Conservation (phyloP, 2,797 vertebrate genomes). For the Hipposideros larvatus region DNA sequence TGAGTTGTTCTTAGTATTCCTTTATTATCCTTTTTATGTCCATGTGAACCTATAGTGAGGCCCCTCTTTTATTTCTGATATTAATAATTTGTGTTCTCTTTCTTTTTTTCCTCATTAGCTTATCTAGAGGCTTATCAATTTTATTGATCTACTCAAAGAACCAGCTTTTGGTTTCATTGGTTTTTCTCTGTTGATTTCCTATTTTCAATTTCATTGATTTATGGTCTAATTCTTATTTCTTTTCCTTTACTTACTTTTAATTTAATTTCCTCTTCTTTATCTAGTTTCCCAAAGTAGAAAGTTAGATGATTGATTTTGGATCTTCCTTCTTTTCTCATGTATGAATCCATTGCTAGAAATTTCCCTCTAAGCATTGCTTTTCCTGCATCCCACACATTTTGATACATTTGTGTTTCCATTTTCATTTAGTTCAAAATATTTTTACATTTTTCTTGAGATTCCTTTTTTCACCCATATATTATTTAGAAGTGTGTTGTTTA, state of each 20-base stretch:
- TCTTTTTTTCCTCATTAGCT: neutral
- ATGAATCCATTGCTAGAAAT: neutral
- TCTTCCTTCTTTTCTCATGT: neutral
- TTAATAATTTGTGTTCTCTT: neutral
- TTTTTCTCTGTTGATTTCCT: neutral
- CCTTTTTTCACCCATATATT: neutral
- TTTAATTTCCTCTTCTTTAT: neutral
- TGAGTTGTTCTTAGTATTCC: neutral
- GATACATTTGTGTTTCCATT: neutral
- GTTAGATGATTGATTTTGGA: neutral
- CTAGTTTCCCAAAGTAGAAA: neutral
- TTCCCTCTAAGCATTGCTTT: neutral
- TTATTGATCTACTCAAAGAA: neutral
- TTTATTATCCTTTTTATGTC: neutral
- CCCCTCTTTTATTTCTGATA: neutral
- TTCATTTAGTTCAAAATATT: neutral
- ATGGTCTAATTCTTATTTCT: neutral
- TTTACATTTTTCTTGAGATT: neutral
- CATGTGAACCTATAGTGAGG: neutral
- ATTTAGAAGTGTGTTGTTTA: neutral
- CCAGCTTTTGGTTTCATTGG: neutral
- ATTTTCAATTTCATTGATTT: neutral
- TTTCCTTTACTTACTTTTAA: neutral
- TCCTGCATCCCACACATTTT: neutral
- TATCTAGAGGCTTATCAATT: neutral